These are phyloP conservation scores for Drymonia ruficornis DNA, from an alignment of 2,888 invertebrate species.

Conservation along the genomic window DNA sequence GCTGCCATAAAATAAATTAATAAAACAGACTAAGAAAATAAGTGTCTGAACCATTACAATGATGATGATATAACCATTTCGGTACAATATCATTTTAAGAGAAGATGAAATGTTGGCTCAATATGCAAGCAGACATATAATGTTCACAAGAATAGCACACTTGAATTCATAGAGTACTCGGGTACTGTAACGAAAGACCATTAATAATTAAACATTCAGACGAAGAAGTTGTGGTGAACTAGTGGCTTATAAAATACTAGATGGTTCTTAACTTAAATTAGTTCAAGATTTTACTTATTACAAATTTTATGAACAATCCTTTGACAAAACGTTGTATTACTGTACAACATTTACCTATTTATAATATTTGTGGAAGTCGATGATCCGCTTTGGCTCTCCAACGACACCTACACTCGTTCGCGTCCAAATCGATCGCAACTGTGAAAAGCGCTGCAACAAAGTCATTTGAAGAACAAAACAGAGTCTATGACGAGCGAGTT, in stretches of 20 bases:
- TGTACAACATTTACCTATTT: conserved; percentile 34
- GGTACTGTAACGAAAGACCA: too few relatives aligned
- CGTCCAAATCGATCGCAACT: conserved; percentile 60
- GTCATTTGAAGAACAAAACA: conserved; percentile 29
- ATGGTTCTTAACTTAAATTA: too few relatives aligned
- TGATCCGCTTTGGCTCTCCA: conserved; percentile 60
- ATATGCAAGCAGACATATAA: conserved; percentile 32
- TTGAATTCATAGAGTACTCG: too few relatives aligned
- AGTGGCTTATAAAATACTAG: too few relatives aligned
- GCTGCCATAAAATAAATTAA: neutral
- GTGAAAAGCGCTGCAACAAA: conserved; percentile 48
- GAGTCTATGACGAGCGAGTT: conserved; percentile 36
- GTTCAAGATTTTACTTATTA: too few relatives aligned
- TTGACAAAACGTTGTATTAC: neutral
- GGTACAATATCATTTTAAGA: conserved; percentile 15
- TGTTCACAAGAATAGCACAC: conserved; percentile 16
- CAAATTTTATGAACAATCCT: too few relatives aligned
- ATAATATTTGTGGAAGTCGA: conserved; percentile 49
- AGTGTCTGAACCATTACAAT: conserved; percentile 10
- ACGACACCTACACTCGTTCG: conserved; percentile 55
- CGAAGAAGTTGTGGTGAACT: neutral
- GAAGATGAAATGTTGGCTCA: conserved; percentile 17
- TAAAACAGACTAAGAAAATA: neutral
- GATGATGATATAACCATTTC: conserved; percentile 38
- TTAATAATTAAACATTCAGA: too few relatives aligned